A percentile compares a stretch with the other conserved stretches of the same genome.
phyloP scores from a whole-genome alignment of 2,888 invertebrate species.

The Microctonus aethiopoides region DNA sequence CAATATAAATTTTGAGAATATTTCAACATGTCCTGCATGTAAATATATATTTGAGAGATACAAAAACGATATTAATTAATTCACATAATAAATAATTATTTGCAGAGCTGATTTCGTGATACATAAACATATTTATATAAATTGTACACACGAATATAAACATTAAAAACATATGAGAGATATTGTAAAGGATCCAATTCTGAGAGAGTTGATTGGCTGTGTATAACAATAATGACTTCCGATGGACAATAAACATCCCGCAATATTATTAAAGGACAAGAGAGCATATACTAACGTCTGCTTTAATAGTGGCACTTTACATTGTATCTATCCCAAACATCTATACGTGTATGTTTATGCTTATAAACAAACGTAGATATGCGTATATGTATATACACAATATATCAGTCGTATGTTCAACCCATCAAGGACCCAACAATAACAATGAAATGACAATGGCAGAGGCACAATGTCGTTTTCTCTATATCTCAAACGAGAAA shows the following conservation, averaged over 20 bases:
- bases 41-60: too few relatives aligned
- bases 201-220: constrained; percentile 50
- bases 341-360: constrained; percentile 24
- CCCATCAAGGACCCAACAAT: constrained; percentile 21
- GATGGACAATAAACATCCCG: constrained; percentile 46
- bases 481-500: constrained; percentile 3
- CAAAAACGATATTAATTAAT: too few relatives aligned
- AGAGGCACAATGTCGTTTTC: constrained; percentile 25
- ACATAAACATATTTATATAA: not conserved
- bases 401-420: not conserved
- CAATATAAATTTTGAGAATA: too few relatives aligned
- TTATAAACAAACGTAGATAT: too few relatives aligned
- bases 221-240: constrained; percentile 56
- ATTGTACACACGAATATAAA: not conserved
- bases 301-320: constrained; percentile 47
- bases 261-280: constrained; percentile 53
- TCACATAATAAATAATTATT: not conserved
- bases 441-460: constrained; percentile 23
- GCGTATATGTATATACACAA: not conserved
- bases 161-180: constrained; percentile 7
- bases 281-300: constrained; percentile 50
- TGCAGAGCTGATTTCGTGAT: not conserved
- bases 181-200: constrained; percentile 36
- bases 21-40: too few relatives aligned
- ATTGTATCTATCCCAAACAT: too few relatives aligned